phyloP scores from a whole-genome alignment of 2,888 invertebrate species.

The Iphiclides podalirius region DNA sequence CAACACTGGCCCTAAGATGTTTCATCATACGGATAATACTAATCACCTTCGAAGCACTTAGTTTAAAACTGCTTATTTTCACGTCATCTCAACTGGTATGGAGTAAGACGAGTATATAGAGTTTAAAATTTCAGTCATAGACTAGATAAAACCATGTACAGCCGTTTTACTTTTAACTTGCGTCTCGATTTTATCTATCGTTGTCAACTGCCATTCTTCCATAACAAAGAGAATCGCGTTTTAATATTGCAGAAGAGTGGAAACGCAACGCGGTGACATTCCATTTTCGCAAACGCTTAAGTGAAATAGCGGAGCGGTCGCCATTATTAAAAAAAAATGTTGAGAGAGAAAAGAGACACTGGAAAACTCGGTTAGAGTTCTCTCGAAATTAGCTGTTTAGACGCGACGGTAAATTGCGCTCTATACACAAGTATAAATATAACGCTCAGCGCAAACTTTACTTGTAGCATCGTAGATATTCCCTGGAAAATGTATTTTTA shows the following conservation, averaged over 20 bases:
- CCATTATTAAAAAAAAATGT: conserved; percentile 31
- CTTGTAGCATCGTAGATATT: conserved; percentile 71
- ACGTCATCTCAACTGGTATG: too few species aligned
- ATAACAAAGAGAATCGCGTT: not conserved
- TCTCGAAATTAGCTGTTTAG: conserved; percentile 75
- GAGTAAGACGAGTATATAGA: too few species aligned
- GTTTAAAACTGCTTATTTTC: too few species aligned
- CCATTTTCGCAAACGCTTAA: conserved; percentile 15
- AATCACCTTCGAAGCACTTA: too few species aligned
- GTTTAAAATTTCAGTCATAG: too few species aligned
- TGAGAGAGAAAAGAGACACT: conserved; percentile 32
- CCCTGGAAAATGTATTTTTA: conserved; percentile 78
- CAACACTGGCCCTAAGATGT: too few species aligned
- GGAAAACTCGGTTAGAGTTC: conserved; percentile 51
- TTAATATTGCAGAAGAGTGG: conserved; percentile 5
- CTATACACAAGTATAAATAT: conserved; percentile 43
- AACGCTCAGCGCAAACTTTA: conserved; percentile 65
- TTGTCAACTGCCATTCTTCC: too few species aligned
- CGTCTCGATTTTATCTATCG: too few species aligned
- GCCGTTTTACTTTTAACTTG: too few species aligned
- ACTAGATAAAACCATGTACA: too few species aligned
- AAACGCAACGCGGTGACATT: conserved; percentile 6
- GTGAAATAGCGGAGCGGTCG: conserved; percentile 20
- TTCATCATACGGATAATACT: too few species aligned
- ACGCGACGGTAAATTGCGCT: conserved; percentile 60